Evolutionary conservation across 2,797 vertebrate genomes (phyloP).

Genomic region (Coregonus sp.): DNA sequence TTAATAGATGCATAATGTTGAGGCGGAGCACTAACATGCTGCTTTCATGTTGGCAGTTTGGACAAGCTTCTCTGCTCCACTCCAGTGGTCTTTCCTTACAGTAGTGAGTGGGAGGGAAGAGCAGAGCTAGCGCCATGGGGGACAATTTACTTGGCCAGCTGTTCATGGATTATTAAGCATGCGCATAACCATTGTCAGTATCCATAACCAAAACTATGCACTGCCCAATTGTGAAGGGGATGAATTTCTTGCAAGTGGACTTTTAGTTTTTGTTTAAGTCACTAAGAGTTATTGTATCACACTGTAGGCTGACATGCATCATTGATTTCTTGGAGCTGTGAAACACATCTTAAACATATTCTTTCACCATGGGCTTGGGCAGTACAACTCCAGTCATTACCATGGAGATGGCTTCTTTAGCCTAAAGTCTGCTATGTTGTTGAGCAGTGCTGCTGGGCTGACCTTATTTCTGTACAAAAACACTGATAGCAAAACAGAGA

Average conservation of each 20-base stretch:
- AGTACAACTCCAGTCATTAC: slow-evolving; percentile 3
- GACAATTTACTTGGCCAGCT: no score
- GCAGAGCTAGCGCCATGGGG: no score
- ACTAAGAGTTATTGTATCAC: slow-evolving; percentile 12
- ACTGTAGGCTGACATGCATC: slow-evolving; percentile 19
- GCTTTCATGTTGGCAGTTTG: slow-evolving; percentile 30
- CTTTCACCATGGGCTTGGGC: slow-evolving; percentile 18
- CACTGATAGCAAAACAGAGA: slow-evolving; percentile 26
- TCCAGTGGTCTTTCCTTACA: slow-evolving; percentile 12
- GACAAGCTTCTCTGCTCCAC: slow-evolving; percentile 27
- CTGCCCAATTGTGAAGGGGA: background rate
- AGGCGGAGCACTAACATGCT: slow-evolving; percentile 16
- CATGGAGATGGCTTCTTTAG: slow-evolving; percentile 9
- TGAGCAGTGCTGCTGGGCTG: slow-evolving; percentile 20
- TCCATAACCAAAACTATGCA: background rate
- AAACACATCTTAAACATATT: slow-evolving; percentile 25
- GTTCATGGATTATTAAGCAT: background rate
- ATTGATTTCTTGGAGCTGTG: slow-evolving; percentile 28
- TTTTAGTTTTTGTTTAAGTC: background rate
- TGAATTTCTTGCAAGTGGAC: background rate
- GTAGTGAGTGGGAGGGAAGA: slow-evolving; percentile 4
- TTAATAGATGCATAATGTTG: slow-evolving; percentile 42
- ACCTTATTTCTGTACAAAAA: slow-evolving; percentile 42
- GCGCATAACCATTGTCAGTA: background rate
- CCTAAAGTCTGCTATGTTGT: slow-evolving; percentile 40